Base-by-base conservation (phyloP, 2,888 invertebrate genomes). In the Troglohyphantes excavatus region DNA sequence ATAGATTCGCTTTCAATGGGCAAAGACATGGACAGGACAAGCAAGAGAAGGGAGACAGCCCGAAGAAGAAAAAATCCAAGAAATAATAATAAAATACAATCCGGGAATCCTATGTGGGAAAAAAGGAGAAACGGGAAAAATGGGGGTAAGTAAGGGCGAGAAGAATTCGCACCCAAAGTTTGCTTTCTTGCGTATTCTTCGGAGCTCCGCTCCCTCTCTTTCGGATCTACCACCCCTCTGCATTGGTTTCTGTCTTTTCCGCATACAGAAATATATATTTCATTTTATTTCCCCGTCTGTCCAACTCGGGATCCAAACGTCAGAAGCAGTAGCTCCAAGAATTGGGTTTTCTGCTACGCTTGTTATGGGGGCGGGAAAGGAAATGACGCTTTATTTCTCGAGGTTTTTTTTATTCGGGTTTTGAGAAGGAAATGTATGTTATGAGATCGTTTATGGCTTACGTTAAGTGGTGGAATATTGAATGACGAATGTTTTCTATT, bases 1-100 rank as follows among this genome's bases (percentile, higher is more conserved):
- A 85, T 75, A 76, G 85, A 85, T 85, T 85, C 85, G 53, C 85
- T 85, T 85, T 85, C 75, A 76, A 85, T 85, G 85, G 76, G 76
- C 65, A 75, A 59, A 67, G 85, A 85, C 85, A 85, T 68, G 85
- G 76, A 76, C 76, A 85, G 85, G 85, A 85, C 85, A 85, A 53
- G 85, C 53, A 46, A 19, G 43, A 43, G 73, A 75, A 68, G 26
- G 53, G 33, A 65, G 73, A 75, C 63, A 53, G 76, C 26, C 53
- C 53, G 43, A 33, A 39, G 11, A 26, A 73, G 73, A 65, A 73
- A 65, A 43, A 68, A 26, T 53, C 29, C 19, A 27, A 46, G 46
- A 79, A 33, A 23, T 21, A 81, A 70, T 21, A 21, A 21, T 21
- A 65, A 78, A 78, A 65, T 65, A 78, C 61, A 73, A 73, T 73